A percentile compares a stretch with the other conserved stretches of the same genome.
Evolutionary conservation across 2,888 invertebrate species (phyloP).

Genomic region (Athalia rosae): DNA sequence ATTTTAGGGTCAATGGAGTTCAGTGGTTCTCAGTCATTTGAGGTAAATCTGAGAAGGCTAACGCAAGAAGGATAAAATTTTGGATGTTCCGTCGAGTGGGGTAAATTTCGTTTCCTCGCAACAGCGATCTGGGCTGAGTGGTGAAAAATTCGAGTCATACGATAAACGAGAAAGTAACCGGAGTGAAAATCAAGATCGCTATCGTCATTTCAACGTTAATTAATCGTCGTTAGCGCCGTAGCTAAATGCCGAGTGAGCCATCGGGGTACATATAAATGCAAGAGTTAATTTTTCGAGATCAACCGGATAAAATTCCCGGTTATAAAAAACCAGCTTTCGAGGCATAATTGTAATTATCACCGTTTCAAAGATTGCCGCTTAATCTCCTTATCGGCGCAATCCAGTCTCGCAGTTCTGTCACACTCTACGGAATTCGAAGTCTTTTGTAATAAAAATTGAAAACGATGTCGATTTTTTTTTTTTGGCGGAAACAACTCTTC

Average conservation of each 20-base stretch:
- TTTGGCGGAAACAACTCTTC: not conserved
- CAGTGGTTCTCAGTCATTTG: constrained; percentile 30
- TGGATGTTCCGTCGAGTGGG: too few relatives aligned
- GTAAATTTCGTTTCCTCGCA: too few relatives aligned
- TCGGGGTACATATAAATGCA: constrained; percentile 14
- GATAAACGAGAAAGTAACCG: constrained; percentile 3
- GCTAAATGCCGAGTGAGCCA: constrained; percentile 27
- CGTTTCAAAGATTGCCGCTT: constrained; percentile 15
- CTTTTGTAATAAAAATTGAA: not conserved
- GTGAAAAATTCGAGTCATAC: constrained; percentile 12
- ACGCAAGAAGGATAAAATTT: not conserved
- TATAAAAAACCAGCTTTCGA: constrained; percentile 16
- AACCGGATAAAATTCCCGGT: constrained; percentile 17
- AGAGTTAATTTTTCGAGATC: constrained; percentile 30
- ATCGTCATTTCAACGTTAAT: constrained; percentile 22
- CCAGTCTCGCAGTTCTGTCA: not conserved
- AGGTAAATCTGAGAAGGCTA: not conserved
- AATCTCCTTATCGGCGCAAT: constrained; percentile 13
- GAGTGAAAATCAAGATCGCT: constrained; percentile 17
- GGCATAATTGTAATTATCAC: constrained; percentile 29
- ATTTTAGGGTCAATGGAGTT: constrained; percentile 33
- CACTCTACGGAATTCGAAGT: not conserved
- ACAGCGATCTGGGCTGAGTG: constrained; percentile 1
- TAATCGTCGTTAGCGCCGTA: constrained; percentile 7
- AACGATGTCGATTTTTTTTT: not conserved